Evolutionary conservation across 2,113 vertebrate species (phyloP).

Genomic region (Rhombomys opimus): DNA sequence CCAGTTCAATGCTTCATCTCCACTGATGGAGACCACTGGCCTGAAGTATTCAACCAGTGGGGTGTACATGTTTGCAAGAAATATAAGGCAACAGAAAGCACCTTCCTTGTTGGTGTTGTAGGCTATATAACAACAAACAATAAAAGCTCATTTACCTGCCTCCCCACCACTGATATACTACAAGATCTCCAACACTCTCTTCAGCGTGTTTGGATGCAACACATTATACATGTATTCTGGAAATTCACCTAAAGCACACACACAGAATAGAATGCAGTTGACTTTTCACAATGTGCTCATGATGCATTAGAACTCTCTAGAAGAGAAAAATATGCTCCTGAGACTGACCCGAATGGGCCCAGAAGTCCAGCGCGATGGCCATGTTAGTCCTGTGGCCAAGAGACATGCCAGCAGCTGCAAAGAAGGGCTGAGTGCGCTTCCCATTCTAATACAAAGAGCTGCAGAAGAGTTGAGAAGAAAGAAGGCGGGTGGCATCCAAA

Average conservation of each 20-base stretch:
- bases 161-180: neutral
- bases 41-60: neutral
- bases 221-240: neutral
- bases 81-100: neutral
- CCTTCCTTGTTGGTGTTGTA: neutral
- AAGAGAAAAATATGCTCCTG: neutral
- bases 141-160: neutral
- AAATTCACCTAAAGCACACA: neutral
- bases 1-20: neutral
- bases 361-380: neutral
- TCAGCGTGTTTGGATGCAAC: neutral
- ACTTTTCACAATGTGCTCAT: neutral
- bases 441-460: neutral
- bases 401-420: neutral
- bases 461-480: neutral
- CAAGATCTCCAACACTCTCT: neutral
- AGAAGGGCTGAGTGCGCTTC: neutral
- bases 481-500: neutral
- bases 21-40: neutral
- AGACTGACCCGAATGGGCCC: neutral
- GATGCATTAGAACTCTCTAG: neutral
- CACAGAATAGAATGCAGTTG: neutral
- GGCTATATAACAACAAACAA: neutral
- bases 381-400: neutral
- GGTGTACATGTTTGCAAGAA: neutral